Percentiles rank a stretch among this genome's conserved stretches.
phyloP scores from a whole-genome alignment of 2,113 vertebrate species.

The Saguinus imperator region DNA sequence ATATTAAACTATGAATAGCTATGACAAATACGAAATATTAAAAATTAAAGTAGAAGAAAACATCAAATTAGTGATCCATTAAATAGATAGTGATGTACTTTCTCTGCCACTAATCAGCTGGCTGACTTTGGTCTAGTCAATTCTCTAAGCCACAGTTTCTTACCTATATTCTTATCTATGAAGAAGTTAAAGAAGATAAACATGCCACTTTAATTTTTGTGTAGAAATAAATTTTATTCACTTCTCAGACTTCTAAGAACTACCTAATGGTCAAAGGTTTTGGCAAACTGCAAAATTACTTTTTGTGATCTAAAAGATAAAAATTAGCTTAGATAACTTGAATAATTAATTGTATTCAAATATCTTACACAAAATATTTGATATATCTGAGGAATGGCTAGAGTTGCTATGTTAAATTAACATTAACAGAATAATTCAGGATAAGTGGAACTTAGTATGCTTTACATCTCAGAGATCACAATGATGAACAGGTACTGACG shows the following conservation, averaged over 20 bases:
- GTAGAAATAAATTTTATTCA: conserved; percentile 18
- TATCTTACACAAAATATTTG: not conserved
- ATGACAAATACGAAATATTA: conserved; percentile 6
- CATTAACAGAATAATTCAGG: conserved; percentile 14
- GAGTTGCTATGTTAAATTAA: conserved; percentile 12
- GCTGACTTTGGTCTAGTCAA: not conserved
- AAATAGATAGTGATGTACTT: not conserved
- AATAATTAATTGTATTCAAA: not conserved
- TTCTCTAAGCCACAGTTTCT: conserved; percentile 5
- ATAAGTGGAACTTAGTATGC: not conserved
- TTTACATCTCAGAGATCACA: conserved; percentile 1
- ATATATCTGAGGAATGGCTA: not conserved
- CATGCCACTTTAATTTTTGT: conserved; percentile 18
- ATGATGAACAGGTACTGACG: not conserved
- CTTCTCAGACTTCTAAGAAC: not conserved
- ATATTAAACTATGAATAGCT: not conserved
- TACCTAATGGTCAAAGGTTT: not conserved
- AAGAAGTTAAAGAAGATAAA: not conserved
- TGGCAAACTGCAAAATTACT: not conserved
- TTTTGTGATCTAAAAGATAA: conserved; percentile 23
- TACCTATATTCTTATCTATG: not conserved
- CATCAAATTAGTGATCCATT: not conserved
- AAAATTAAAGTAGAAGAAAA: not conserved
- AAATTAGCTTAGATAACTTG: not conserved
- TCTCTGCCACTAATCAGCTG: not conserved